Percentiles rank a stretch among this genome's conserved stretches.
Evolutionary conservation across 2,888 invertebrate species (phyloP).

Genomic region (Tetranychus truncatus): DNA sequence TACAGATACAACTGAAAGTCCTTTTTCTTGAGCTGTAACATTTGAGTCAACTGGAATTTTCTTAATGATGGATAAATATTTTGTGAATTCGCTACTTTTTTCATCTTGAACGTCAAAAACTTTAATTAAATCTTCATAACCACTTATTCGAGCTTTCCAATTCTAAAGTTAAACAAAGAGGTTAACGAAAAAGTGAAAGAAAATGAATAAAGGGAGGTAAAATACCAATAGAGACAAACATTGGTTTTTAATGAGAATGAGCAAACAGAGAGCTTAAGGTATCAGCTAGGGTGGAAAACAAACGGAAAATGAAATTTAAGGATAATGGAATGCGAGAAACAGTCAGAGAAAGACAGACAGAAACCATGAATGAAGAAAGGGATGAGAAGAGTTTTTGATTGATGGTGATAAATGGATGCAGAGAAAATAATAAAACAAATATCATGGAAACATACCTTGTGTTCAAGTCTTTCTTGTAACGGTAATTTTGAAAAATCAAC

Average conservation of each 20-base stretch:
- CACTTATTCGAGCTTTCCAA: slow-evolving; percentile 86
- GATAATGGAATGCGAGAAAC: background rate
- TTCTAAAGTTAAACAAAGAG: slow-evolving; percentile 36
- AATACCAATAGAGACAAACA: slow-evolving; percentile 6
- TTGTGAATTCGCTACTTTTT: slow-evolving; percentile 80
- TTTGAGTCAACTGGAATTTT: slow-evolving; percentile 87
- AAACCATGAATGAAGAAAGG: background rate
- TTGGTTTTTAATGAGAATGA: background rate
- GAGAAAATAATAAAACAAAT: slow-evolving; percentile 4
- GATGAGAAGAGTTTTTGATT: background rate
- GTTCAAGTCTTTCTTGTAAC: slow-evolving; percentile 71
- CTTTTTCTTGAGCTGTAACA: slow-evolving; percentile 87
- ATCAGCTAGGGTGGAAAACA: too few relatives aligned
- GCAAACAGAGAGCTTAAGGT: too few relatives aligned
- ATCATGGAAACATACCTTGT: slow-evolving; percentile 44
- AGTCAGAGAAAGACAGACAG: background rate
- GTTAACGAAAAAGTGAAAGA: slow-evolving; percentile 14
- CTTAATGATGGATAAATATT: slow-evolving; percentile 70
- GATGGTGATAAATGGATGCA: slow-evolving; percentile 12
- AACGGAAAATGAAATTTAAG: too few relatives aligned
- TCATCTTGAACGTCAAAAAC: slow-evolving; percentile 75
- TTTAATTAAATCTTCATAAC: slow-evolving; percentile 81
- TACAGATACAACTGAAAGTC: slow-evolving; percentile 69
- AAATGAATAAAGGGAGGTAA: slow-evolving; percentile 15
- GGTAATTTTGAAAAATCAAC: slow-evolving; percentile 35